Percentiles rank a stretch among this genome's conserved stretches.
Conservation (phyloP, 2,797 vertebrate species). For the Euthynnus affinis region DNA sequence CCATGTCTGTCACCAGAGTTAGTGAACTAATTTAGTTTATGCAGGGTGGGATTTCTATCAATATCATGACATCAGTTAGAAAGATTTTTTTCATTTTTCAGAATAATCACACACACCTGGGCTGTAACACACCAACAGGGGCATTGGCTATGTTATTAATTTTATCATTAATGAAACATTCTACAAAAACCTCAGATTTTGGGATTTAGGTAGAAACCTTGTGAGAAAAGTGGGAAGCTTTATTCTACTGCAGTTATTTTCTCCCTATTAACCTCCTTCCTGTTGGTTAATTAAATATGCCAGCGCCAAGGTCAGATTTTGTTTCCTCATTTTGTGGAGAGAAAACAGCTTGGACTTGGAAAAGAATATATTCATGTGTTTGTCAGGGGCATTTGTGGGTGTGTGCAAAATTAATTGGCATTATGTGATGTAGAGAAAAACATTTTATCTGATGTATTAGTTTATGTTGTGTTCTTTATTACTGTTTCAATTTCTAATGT, state of each 20-base stretch:
- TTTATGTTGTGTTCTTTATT: neutral
- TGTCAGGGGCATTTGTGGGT: neutral
- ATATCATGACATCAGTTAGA: slow-evolving; percentile 42
- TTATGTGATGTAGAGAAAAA: neutral
- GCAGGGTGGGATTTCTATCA: slow-evolving; percentile 36
- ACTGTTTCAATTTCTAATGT: neutral
- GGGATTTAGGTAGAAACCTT: neutral
- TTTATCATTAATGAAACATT: slow-evolving; percentile 1
- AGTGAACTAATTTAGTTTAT: slow-evolving; percentile 65
- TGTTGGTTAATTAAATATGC: slow-evolving; percentile 39
- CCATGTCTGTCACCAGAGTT: slow-evolving; percentile 81
- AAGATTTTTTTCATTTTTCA: slow-evolving; percentile 16
- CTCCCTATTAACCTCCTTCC: slow-evolving; percentile 21
- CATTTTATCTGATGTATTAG: neutral
- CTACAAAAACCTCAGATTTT: neutral
- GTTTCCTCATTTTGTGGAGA: neutral
- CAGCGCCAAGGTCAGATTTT: slow-evolving; percentile 21
- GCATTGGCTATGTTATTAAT: neutral
- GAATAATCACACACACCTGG: slow-evolving; percentile 23
- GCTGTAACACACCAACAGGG: slow-evolving; percentile 25
- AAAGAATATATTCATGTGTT: neutral
- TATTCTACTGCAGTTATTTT: neutral
- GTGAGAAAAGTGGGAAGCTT: slow-evolving; percentile 5
- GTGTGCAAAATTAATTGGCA: neutral
- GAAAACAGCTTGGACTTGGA: neutral